Evolutionary conservation across 92 coral and sea anemone species (phyloP), one percentile per base, ranked within the genome.

Genomic region (Parazoanthus swiftii): DNA sequence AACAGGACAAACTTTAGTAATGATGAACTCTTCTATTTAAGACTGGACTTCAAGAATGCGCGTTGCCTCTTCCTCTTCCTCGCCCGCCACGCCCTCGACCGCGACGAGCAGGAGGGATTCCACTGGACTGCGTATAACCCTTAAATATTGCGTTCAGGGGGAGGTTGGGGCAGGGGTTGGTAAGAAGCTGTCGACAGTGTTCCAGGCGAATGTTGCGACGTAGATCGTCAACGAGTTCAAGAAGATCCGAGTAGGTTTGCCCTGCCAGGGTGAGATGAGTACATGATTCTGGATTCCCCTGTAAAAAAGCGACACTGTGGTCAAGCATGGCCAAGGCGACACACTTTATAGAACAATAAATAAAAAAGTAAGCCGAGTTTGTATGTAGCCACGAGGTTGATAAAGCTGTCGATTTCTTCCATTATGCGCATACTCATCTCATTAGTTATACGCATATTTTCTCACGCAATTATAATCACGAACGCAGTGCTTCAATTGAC

Each of bases 141-240:
- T 51, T 90, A 79, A 96, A 94, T 81, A 93, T 88, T 37, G 93
- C 83, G 89, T 96, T 96, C 0, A 96, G 92, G 3, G 98, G 98
- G 11, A 96, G 96, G 87, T 94, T 90, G 10, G 95, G 98, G 86
- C 98, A 96, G 18, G 94, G 95, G 80, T 89, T 92, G 84, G 86
- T 91, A n/a, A 95, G 91, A 0, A 94, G 89, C 72, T 90, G 91
- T n/a, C 81, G 90, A 86, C 94, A 90, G 72, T 95, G 90, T 44
- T 88, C 85, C 8, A 95, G 85, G 8, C 95, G 94, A 67, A 88
- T 67, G 26, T 94, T 91, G 21, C 72, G 13, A 14, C 95, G 90
- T 6, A 96, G 90, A 63, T 85, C 88, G 39, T 85, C 86, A 13
- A 96, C 92, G 82, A 93, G 80, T 14, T 86, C 59, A 68, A 86